phyloP scores from a whole-genome alignment of 2,888 invertebrate genomes.

The Venustoraphidia nigricollis region DNA sequence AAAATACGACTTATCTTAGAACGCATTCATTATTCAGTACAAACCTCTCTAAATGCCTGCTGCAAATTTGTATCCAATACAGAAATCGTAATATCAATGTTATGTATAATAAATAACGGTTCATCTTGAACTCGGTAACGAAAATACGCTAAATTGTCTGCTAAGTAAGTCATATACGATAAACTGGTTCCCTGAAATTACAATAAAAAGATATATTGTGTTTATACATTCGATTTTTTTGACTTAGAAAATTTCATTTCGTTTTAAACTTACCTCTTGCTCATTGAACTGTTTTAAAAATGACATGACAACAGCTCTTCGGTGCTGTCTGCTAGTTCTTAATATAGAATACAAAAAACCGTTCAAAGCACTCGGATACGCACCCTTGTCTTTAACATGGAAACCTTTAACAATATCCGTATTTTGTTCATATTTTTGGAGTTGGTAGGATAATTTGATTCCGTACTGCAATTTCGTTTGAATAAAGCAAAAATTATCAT shows the following conservation, averaged over 20 bases:
- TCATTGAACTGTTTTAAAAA: slow-evolving; percentile 94
- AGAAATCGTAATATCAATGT: slow-evolving; percentile 93
- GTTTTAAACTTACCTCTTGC: slow-evolving; percentile 41
- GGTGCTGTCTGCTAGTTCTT: slow-evolving; percentile 81
- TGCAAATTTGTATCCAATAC: slow-evolving; percentile 91
- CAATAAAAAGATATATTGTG: slow-evolving; percentile 9
- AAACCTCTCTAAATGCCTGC: slow-evolving; percentile 84
- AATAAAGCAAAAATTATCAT: slow-evolving; percentile 97
- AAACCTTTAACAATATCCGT: slow-evolving; percentile 62
- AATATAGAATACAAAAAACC: slow-evolving; percentile 89
- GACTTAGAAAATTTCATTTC: neutral
- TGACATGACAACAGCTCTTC: slow-evolving; percentile 80
- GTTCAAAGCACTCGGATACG: slow-evolving; percentile 73
- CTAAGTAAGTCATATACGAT: slow-evolving; percentile 89
- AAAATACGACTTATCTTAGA: neutral
- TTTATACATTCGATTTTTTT: neutral
- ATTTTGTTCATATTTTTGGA: slow-evolving; percentile 65
- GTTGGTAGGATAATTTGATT: slow-evolving; percentile 74
- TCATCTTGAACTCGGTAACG: slow-evolving; percentile 96
- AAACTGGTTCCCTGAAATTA: slow-evolving; percentile 64
- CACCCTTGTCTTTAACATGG: slow-evolving; percentile 54
- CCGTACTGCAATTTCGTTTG: slow-evolving; percentile 93
- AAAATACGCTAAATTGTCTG: slow-evolving; percentile 97
- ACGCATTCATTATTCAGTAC: slow-evolving; percentile 5
- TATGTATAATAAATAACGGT: slow-evolving; percentile 94